A percentile compares a stretch with the other conserved stretches of the same genome.
phyloP scores from a whole-genome alignment of 1,140 invertebrate species.

The Phthorimaea operculella region DNA sequence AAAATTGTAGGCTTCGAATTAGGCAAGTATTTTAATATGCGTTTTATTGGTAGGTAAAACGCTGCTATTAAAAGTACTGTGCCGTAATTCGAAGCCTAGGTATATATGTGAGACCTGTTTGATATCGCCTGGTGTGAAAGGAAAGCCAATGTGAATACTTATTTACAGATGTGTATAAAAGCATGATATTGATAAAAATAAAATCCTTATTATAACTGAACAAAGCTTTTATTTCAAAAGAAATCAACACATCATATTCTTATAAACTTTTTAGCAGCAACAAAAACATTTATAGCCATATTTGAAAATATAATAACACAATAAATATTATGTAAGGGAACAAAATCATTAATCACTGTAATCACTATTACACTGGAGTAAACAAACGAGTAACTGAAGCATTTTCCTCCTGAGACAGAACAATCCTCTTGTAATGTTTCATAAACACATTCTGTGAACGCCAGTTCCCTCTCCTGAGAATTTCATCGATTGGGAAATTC shows the following conservation, averaged over 20 bases:
- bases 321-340: neutral
- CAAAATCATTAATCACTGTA: no score
- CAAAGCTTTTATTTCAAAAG: no score
- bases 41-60: neutral
- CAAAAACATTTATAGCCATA: no score
- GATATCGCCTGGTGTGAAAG: neutral
- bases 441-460: slow-evolving; percentile 3
- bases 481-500: slow-evolving; percentile 4
- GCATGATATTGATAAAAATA: no score
- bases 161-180: no score
- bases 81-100: slow-evolving; percentile 6
- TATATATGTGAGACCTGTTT: slow-evolving; percentile 1
- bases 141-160: no score
- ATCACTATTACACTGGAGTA: neutral
- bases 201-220: no score
- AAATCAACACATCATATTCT: no score
- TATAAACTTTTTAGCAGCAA: no score
- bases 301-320: neutral
- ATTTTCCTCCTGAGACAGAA: neutral
- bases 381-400: slow-evolving; percentile 1
- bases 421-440: neutral
- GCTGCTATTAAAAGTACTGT: neutral
- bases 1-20: slow-evolving; percentile 3
- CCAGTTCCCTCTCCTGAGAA: slow-evolving; percentile 3
- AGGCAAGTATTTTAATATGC: slow-evolving; percentile 3